Percentiles rank a stretch among this genome's conserved stretches.
Evolutionary conservation across 37 sponge, comb jelly and placozoan species (phyloP).

Genomic region (Geodia barretti): DNA sequence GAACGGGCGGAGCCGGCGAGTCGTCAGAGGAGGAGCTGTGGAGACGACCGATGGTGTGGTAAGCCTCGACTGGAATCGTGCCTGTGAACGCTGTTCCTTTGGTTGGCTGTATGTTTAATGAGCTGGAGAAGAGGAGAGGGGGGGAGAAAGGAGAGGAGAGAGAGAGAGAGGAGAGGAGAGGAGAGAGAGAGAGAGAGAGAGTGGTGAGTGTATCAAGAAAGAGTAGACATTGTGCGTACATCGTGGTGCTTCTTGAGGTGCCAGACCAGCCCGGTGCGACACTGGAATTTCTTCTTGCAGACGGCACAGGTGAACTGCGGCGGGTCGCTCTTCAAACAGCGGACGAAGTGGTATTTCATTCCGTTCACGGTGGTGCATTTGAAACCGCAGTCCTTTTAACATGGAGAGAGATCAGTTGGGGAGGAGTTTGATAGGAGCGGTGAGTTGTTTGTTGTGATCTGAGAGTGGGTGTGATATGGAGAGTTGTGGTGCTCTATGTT

Average conservation of each 20-base stretch:
- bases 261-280: conserved; percentile 72
- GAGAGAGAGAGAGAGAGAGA: neutral
- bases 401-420: neutral
- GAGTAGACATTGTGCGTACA: conserved; percentile 11
- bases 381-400: conserved; percentile 41
- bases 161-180: neutral
- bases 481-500: too few relatives aligned
- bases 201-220: neutral
- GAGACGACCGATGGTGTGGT: neutral
- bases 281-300: conserved; percentile 52
- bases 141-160: neutral
- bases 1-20: too few relatives aligned
- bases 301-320: conserved; percentile 65
- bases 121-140: neutral
- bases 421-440: neutral
- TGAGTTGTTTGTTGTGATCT: neutral
- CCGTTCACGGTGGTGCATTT: conserved; percentile 69
- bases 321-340: conserved; percentile 48
- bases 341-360: conserved; percentile 65
- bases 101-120: conserved; percentile 34
- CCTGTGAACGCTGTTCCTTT: conserved; percentile 31
- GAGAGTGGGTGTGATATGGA: neutral
- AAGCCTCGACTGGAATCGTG: neutral
- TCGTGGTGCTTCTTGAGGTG: conserved; percentile 63
- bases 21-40: too few relatives aligned